A percentile compares a stretch with the other conserved stretches of the same genome.
These are phyloP conservation scores for Natrix natrix DNA, from an alignment of 2,797 vertebrate species.

Conservation along the genomic window DNA sequence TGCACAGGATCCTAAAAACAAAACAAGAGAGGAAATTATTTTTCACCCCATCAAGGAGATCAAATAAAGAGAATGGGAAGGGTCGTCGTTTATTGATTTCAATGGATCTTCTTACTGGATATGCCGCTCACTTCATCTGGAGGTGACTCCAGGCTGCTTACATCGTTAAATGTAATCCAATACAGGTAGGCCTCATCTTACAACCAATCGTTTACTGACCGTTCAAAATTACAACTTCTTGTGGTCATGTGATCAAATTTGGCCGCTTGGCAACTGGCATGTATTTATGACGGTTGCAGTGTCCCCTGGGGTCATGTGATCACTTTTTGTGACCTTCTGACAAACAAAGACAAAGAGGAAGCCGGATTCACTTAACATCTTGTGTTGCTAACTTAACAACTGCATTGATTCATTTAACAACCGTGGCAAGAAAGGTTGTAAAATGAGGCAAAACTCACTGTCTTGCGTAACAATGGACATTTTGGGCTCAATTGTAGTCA, in stretches of 20 bases:
- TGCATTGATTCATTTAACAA: background rate
- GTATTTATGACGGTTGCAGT: background rate
- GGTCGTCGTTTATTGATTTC: background rate
- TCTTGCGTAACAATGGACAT: background rate
- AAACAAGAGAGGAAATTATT: background rate
- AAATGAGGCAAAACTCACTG: background rate
- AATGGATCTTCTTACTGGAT: background rate
- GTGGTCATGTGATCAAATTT: too few relatives aligned
- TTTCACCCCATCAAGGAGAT: background rate
- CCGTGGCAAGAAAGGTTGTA: background rate
- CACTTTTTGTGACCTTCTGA: background rate
- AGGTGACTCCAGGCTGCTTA: background rate
- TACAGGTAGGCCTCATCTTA: too few relatives aligned
- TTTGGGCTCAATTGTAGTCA: background rate
- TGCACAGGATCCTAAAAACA: slow-evolving; percentile 30
- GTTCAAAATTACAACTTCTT: too few relatives aligned
- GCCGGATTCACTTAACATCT: background rate
- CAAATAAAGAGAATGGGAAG: background rate
- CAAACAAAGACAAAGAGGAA: background rate
- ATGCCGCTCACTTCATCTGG: background rate
- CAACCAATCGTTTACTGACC: too few relatives aligned
- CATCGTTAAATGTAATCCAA: background rate
- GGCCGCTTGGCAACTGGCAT: background rate
- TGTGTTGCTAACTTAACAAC: background rate
- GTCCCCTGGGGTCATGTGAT: background rate